phyloP scores from a whole-genome alignment of 2,797 vertebrate genomes.

The Artibeus lituratus region DNA sequence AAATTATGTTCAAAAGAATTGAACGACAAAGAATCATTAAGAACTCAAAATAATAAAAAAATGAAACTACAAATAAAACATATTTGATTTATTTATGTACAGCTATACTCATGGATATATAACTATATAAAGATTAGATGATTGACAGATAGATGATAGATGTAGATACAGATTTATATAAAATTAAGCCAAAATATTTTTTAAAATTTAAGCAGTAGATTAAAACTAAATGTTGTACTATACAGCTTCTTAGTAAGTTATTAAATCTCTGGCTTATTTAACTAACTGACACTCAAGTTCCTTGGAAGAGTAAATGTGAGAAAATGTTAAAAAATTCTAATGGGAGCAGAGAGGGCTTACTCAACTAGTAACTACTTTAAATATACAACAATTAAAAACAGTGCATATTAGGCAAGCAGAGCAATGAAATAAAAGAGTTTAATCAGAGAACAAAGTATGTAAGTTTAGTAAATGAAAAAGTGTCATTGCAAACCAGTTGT shows the following conservation, averaged over 20 bases:
- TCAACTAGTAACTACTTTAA: conserved; percentile 6
- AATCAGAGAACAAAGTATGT: neutral
- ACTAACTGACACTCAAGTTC: neutral
- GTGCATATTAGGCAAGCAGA: neutral
- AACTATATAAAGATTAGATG: neutral
- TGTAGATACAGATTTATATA: neutral
- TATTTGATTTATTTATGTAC: neutral
- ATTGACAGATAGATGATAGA: neutral
- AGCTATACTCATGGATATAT: neutral
- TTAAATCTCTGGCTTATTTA: conserved; percentile 17
- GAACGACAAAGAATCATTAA: neutral
- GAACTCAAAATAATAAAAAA: neutral
- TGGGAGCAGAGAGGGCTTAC: neutral
- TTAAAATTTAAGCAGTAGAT: neutral
- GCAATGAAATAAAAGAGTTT: neutral
- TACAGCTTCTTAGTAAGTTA: neutral
- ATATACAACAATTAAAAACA: neutral
- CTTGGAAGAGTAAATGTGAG: neutral
- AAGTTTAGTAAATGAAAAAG: neutral
- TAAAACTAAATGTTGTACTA: neutral
- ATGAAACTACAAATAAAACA: neutral
- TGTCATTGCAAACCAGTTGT: neutral
- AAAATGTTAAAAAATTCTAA: conserved; percentile 2
- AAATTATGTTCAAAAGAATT: conserved; percentile 35
- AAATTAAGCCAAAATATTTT: neutral